Evolutionary conservation across 2,113 vertebrate species (phyloP), one percentile per base, ranked within the genome.

Genomic region (Mystacornis crossleyi): DNA sequence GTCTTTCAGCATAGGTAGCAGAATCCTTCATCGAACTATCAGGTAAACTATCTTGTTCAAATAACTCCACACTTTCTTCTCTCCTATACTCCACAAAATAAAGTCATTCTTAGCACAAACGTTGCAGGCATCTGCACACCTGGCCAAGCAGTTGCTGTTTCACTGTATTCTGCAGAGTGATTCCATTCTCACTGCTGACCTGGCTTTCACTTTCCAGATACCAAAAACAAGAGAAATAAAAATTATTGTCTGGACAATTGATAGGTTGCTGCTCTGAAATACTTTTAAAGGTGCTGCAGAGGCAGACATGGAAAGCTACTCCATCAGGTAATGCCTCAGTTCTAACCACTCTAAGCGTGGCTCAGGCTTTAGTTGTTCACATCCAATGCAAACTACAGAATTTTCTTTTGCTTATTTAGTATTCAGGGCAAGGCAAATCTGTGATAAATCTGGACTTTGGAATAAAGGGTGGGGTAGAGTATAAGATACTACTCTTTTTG

Each of bases 161-260:
- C 29, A 45, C 10, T 51, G 6, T 12, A 23, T 53, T 73, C 40
- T 81, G 53, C 34, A 57, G 21, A 14, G 70, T 1, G 7, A 73
- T n/a, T 82, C 15, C 29, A 20, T 57, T 38, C n/a, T 70, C 0
- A 0, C 14, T 45, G 55, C 3, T 69, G 23, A 20, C 6, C 15
- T 55, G 17, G 24, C 12, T 75, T 72, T 86, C 14, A 53, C 6
- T 77, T 81, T 47, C 25, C 12, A 2, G 7, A 53, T 31, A 36
- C 2, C 10, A 57, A 29, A 45, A 80, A 9, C 2, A 34, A 36
- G 2, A 77, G 9, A 70, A 62, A 33, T 25, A 34, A 57, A 75
- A 92, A 65, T 25, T 20, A 45, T 24, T 5, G n/a, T 53, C 19
- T 51, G 36, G 17, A 69, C 66, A 74, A 57, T 12, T 57, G 34